A percentile compares a stretch with the other conserved stretches of the same genome.
Evolutionary conservation across 1,140 invertebrate genomes (phyloP).

Genomic region (Calosoma granatense): DNA sequence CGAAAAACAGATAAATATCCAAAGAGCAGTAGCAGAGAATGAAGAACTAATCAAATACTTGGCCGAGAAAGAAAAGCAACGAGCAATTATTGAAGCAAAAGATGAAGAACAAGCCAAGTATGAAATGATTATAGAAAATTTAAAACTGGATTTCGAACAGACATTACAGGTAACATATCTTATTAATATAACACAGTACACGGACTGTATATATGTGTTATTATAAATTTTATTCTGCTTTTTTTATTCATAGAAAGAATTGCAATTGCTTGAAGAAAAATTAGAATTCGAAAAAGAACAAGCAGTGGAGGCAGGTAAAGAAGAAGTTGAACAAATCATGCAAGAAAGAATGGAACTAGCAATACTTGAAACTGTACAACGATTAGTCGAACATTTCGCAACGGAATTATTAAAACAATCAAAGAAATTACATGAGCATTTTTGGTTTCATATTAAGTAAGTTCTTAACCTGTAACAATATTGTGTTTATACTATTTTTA

Average conservation of each 20-base stretch:
- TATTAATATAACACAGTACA: not conserved
- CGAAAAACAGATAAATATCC: conserved; percentile 24
- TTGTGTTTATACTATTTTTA: not conserved
- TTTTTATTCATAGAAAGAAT: not conserved
- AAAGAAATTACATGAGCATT: conserved; percentile 19
- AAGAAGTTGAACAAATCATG: conserved; percentile 25
- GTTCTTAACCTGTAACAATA: not conserved
- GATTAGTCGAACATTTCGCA: conserved; percentile 31
- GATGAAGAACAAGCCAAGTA: conserved; percentile 21
- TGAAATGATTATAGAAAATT: conserved; percentile 20
- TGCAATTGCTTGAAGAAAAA: not conserved
- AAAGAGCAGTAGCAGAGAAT: conserved; percentile 24
- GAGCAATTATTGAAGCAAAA: conserved; percentile 16
- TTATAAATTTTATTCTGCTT: no score
- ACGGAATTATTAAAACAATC: conserved; percentile 26
- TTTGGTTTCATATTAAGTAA: not conserved
- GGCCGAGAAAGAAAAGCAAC: conserved; percentile 25
- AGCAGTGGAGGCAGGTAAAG: conserved; percentile 16
- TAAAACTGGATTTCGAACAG: conserved; percentile 24
- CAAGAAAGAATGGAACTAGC: conserved; percentile 25
- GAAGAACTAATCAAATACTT: conserved; percentile 20
- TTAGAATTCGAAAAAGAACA: conserved; percentile 10
- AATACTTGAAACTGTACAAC: conserved; percentile 26
- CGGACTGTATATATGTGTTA: not conserved
- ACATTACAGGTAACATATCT: conserved; percentile 14